Evolutionary conservation across 2,888 invertebrate species (phyloP), one percentile per base, ranked within the genome.

Genomic region (Axea sp.): DNA sequence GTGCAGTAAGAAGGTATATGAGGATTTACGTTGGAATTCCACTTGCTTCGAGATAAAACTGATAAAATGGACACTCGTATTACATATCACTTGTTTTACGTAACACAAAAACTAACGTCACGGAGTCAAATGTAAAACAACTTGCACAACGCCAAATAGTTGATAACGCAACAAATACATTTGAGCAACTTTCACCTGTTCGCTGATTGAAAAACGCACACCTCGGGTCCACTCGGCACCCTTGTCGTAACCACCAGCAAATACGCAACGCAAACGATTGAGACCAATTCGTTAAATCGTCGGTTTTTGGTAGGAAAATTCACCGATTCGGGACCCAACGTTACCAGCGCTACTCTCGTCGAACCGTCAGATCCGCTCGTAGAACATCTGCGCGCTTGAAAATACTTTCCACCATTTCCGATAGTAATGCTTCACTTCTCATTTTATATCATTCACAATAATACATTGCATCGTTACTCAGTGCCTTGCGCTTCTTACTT

Each of bases 351-450:
- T 33, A 28, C 45, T 45, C 45, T 45, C 6, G 35, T 24, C 26
- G 15, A 43, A 35, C 45, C 35, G 59, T 59, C 59, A 35, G 26
- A 35, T 12, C 5, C 3, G 35, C 26, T 37, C 11, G 17, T 17
- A 19, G 30, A 28, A 26, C 55, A 55, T 39, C 55, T 55, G 55
- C 8, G 39, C 17, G 11, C 22, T 43, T 59, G 26, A 9, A 35
- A 59, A 35, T 45, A 35, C 45, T 59, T 59, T 45, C 59, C 26
- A 15, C 8, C 17, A 2, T 14, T 24, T 6, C n/a, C 24, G 8
- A 8, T 22, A 51, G 24, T 31, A 31, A 55, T 41, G 12, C 30
- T 12, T 17, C 57, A 7, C 19, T 9, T 33, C 57, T 59, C 17
- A 41, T 41, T 24, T 33, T 19, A 7, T 14, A 33, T 43, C 14